Base-by-base conservation (phyloP, 1,140 invertebrate genomes). In the Euura lappo region DNA sequence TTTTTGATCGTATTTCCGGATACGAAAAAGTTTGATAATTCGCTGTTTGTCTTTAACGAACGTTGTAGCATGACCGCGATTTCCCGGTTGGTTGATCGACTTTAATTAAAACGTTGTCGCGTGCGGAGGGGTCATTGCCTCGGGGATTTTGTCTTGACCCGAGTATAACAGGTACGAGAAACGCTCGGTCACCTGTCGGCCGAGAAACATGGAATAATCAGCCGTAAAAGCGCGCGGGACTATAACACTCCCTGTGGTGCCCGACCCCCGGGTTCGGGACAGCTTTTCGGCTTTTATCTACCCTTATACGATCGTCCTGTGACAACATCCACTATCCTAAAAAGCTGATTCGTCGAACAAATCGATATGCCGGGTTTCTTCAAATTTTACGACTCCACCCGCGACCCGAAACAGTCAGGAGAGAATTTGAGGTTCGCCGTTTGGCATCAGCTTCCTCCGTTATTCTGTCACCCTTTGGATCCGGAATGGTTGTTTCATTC, bases 21-120 rank as follows among this genome's bases (percentile, higher is more conserved):
- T 28, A 28, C 28, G 28, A 28, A 28, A 28, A 28, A 28, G 28
- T 28, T 28, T 28, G 28, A 28, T 28, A 28, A 28, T 28, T 28
- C 28, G 28, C 28, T 28, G 28, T 28, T 28, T 28, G 28, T 28
- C 28, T 28, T 28, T 28, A 28, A 28, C 28, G 28, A 51, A 6
- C 47, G 47, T 51, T 51, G 6, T 11, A 51, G 47, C 51, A n/a
- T 11, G 51, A 60, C 51, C 28, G 6, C 51, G 13, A 60, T 11
- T 28, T 28, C 28, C 28, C 28, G 28, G 28, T 60, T 6, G 8
- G 51, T 60, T n/a, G 51, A n/a, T 60, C 51, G 13, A 60, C 51
- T 60, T 60, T 60, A 60, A 60, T 60, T 60, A 60, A 60, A 60
- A 60, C 51, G 51, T 60, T 60, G 51, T 60, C 51, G 51, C 51